Percentiles rank a stretch among this genome's conserved stretches.
These are phyloP conservation scores for Phenganax marumi DNA, from an alignment of 92 coral and sea anemone genomes.

Conservation along the genomic window DNA sequence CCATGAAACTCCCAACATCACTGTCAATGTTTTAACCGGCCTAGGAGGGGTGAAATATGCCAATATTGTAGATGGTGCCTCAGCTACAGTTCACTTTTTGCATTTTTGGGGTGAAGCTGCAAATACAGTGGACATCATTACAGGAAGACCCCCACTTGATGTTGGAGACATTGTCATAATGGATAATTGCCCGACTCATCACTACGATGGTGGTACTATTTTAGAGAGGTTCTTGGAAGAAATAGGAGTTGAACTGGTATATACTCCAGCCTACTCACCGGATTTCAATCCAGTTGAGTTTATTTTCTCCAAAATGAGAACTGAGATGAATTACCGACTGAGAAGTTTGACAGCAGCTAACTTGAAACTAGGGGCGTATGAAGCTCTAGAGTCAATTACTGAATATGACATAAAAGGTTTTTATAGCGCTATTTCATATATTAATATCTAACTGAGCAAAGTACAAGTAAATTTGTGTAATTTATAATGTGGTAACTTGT, in stretches of 20 bases:
- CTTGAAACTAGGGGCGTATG: slow-evolving; percentile 45
- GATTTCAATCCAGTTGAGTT: slow-evolving; percentile 54
- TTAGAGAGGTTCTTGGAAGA: slow-evolving; percentile 32
- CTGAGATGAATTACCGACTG: slow-evolving; percentile 33
- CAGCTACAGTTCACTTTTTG: not conserved
- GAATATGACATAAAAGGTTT: slow-evolving; percentile 49
- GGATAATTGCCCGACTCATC: slow-evolving; percentile 13
- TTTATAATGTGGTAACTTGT: not conserved
- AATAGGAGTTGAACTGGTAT: slow-evolving; percentile 41
- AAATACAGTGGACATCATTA: slow-evolving; percentile 8
- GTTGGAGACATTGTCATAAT: slow-evolving; percentile 18
- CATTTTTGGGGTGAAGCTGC: slow-evolving; percentile 36
- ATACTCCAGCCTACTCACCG: slow-evolving; percentile 46
- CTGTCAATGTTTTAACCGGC: slow-evolving; percentile 34
- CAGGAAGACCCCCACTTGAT: not conserved
- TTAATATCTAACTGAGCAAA: slow-evolving; percentile 8
- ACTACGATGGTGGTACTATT: slow-evolving; percentile 2
- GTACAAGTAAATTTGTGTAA: too few species aligned
- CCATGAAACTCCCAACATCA: slow-evolving; percentile 43
- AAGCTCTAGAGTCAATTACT: slow-evolving; percentile 38
- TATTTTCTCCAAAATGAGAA: slow-evolving; percentile 48
- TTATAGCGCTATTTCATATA: slow-evolving; percentile 29
- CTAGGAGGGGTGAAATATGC: slow-evolving; percentile 43
- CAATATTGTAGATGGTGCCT: slow-evolving; percentile 48
- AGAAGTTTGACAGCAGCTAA: slow-evolving; percentile 30